A percentile compares a stretch with the other conserved stretches of the same genome.
Conservation (phyloP, 2,797 vertebrate species). For the Carduelis carduelis region DNA sequence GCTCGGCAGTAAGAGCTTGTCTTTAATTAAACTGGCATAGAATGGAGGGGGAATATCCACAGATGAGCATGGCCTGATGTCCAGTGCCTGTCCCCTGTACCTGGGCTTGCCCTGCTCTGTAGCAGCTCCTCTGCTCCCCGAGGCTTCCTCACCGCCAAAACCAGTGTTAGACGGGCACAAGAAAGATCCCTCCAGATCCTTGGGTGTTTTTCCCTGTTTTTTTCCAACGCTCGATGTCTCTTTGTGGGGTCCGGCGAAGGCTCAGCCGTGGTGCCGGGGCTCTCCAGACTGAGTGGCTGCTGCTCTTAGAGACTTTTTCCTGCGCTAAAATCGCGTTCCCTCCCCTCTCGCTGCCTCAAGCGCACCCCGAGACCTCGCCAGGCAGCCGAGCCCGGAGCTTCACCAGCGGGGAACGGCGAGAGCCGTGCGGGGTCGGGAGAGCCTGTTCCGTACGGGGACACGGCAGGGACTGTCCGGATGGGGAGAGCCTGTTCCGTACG, state of each 20-base stretch:
- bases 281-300: accelerated
- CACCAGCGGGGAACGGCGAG: neutral
- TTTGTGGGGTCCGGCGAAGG: too few species aligned
- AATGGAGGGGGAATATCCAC: accelerated
- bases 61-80: accelerated
- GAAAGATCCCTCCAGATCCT: neutral
- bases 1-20: neutral
- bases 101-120: accelerated
- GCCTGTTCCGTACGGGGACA: neutral
- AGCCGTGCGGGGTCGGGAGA: neutral
- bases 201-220: accelerated
- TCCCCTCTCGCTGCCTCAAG: neutral
- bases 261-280: neutral
- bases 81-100: neutral
- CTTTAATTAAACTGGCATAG: neutral
- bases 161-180: accelerated
- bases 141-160: neutral
- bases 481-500: too few species aligned
- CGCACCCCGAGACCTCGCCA: neutral
- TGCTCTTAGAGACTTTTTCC: neutral
- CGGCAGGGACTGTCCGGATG: too few species aligned
- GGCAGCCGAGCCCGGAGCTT: neutral
- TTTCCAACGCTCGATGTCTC: accelerated
- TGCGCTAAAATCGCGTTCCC: accelerated
- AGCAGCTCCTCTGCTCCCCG: neutral